Conservation (phyloP, 2,888 invertebrate genomes). For the Plebejus argus region DNA sequence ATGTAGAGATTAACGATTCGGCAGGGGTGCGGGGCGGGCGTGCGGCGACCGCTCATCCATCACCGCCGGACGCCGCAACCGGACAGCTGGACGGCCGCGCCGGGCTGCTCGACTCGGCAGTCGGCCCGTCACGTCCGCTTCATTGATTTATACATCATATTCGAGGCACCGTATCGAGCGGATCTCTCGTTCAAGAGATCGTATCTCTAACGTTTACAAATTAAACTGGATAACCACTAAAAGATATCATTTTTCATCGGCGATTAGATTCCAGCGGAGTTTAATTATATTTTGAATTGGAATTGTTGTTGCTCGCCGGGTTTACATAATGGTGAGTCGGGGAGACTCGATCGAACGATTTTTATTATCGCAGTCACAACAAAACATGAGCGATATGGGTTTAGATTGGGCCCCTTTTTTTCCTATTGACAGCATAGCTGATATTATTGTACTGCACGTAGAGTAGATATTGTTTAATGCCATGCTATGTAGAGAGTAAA, state of each 20-base stretch:
- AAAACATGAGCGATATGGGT: not conserved
- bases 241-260: constrained; percentile 24
- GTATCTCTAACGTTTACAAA: constrained; percentile 20
- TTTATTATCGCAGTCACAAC: not conserved
- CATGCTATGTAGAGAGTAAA: too few species aligned
- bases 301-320: not conserved
- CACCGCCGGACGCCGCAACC: not conserved
- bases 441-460: too few species aligned
- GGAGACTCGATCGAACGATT: not conserved
- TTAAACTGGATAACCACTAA: constrained; percentile 28
- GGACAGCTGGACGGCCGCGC: not conserved
- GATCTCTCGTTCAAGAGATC: constrained; percentile 22
- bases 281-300: constrained; percentile 24
- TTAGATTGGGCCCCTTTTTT: not conserved
- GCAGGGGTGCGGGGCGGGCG: not conserved
- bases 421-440: not conserved
- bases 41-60: not conserved
- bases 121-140: constrained; percentile 20
- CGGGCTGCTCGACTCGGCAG: not conserved
- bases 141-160: constrained; percentile 32
- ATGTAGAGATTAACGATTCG: constrained; percentile 27
- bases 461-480: too few species aligned
- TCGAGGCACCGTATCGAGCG: constrained; percentile 3
- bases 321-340: not conserved
- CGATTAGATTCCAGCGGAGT: constrained; percentile 17